Evolutionary conservation across 2,113 vertebrate species (phyloP).

Genomic region (Forbesichthys papilliferus): DNA sequence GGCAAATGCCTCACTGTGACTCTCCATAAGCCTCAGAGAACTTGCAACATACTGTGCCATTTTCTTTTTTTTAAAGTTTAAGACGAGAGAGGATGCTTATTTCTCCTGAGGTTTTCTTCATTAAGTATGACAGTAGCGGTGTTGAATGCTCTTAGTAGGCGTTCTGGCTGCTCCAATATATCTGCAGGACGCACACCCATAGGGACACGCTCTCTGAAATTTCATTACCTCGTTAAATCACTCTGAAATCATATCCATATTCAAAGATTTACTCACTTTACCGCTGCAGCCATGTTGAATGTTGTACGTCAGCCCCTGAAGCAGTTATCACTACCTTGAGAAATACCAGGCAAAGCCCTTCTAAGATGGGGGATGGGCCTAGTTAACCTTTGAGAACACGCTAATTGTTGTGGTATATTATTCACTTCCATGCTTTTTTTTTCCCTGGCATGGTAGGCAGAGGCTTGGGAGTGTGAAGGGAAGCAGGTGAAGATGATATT

Average conservation of each 20-base stretch:
- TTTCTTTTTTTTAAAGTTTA: conserved; percentile 31
- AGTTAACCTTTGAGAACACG: conserved; percentile 56
- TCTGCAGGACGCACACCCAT: conserved; percentile 52
- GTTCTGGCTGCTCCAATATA: conserved; percentile 41
- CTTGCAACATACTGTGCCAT: conserved; percentile 38
- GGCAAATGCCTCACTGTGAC: conserved; percentile 44
- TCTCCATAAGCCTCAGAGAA: conserved; percentile 44
- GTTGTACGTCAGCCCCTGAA: conserved; percentile 38
- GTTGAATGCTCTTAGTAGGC: conserved; percentile 40
- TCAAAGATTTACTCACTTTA: conserved; percentile 53
- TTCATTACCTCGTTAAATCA: conserved; percentile 64
- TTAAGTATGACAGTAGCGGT: conserved; percentile 52
- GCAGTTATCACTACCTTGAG: conserved; percentile 52
- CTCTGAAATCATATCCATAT: conserved; percentile 53
- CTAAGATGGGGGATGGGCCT: conserved; percentile 49
- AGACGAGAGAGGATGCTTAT: conserved; percentile 44
- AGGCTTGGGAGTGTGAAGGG: conserved; percentile 53
- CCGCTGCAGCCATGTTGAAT: conserved; percentile 34
- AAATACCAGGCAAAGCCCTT: conserved; percentile 54
- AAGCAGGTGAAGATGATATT: conserved; percentile 71
- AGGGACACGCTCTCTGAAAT: conserved; percentile 53
- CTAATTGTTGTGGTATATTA: conserved; percentile 50
- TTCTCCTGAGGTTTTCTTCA: conserved; percentile 57
- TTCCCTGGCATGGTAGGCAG: conserved; percentile 46
- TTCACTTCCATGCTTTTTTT: conserved; percentile 27